A percentile compares a stretch with the other conserved stretches of the same genome.
These are phyloP conservation scores for Phymastichus coffea DNA, from an alignment of 1,140 invertebrate genomes.

Conservation along the genomic window DNA sequence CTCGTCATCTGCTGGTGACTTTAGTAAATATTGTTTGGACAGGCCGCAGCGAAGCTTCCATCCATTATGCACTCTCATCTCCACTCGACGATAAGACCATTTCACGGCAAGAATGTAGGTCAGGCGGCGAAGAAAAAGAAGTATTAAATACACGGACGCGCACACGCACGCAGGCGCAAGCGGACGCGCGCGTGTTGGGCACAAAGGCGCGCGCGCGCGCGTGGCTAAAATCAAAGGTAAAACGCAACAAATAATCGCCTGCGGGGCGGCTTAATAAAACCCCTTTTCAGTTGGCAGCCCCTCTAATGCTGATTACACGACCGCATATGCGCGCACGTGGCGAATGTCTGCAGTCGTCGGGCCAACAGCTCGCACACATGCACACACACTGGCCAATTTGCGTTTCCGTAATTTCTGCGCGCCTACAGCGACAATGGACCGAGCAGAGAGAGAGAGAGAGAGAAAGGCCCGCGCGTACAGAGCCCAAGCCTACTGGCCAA, in stretches of 20 bases:
- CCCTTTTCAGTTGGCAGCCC: background rate
- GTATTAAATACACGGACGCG: constrained; percentile 10
- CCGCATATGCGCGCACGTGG: constrained; percentile 51
- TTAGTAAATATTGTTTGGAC: constrained; percentile 31
- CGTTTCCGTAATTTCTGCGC: constrained; percentile 52
- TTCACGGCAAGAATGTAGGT: too few species aligned
- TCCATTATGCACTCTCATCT: too few species aligned
- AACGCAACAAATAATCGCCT: background rate
- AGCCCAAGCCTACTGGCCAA: too few species aligned
- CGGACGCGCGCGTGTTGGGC: background rate
- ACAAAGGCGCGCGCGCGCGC: background rate
- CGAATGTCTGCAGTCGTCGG: constrained; percentile 51
- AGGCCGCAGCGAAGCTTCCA: background rate
- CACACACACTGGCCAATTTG: constrained; percentile 57
- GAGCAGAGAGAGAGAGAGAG: too few species aligned
- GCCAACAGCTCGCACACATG: too few species aligned
- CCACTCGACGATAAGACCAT: too few species aligned
- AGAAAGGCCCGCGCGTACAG: constrained; percentile 23
- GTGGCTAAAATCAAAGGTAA: background rate
- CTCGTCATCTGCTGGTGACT: constrained; percentile 57
- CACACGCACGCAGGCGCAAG: background rate
- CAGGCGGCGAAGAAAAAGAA: too few species aligned
- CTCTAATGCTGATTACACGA: constrained; percentile 53
- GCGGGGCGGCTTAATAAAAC: too few species aligned
- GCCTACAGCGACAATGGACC: constrained; percentile 51